Base-by-base conservation (phyloP, 2,113 vertebrate species). In the Bos indicus region DNA sequence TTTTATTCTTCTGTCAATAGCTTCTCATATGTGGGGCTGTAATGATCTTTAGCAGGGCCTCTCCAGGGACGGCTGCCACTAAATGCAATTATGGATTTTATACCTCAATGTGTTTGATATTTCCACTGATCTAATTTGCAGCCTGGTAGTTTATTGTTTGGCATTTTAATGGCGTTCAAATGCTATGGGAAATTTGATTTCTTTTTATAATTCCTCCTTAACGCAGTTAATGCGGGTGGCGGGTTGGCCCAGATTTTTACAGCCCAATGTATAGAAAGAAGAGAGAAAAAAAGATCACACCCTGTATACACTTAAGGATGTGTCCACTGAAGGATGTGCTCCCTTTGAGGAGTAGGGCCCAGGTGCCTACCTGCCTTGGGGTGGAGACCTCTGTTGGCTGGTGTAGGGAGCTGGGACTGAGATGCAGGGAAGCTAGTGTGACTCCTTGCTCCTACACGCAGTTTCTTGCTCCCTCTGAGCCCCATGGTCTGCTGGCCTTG, bases 61-160 rank as follows among this genome's bases (percentile, higher is more conserved):
- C 99, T 99, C 99, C 99, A 99, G 99, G 99, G 99, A 99, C 98
- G 98, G 99, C 98, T 98, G 99, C 99, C 99, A 99, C 99, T 99
- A 99, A 99, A 99, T 99, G 99, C 99, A 99, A 99, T 99, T 99
- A 99, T 99, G 99, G 99, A 99, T 99, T 99, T 99, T 99, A 99
- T 99, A 99, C 99, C 98, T 99, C 99, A 99, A 99, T 99, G 99
- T 99, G 99, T 99, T 99, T 99, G 99, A 99, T 99, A 99, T 99
- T 99, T 99, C 99, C 99, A 99, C 99, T 99, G 99, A 99, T 99
- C 99, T 99, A 99, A 99, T 99, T 99, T 99, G 99, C 99, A 99
- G 99, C 99, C 99, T 99, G 99, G 99, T 99, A 99, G 99, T 99
- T 99, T 99, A 99, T 99, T 99, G 99, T 99, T 99, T 99, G 99